Percentiles rank a stretch among this genome's conserved stretches.
Conservation (phyloP, 2,888 invertebrate species). For the Pollenia griseotomentosa region DNA sequence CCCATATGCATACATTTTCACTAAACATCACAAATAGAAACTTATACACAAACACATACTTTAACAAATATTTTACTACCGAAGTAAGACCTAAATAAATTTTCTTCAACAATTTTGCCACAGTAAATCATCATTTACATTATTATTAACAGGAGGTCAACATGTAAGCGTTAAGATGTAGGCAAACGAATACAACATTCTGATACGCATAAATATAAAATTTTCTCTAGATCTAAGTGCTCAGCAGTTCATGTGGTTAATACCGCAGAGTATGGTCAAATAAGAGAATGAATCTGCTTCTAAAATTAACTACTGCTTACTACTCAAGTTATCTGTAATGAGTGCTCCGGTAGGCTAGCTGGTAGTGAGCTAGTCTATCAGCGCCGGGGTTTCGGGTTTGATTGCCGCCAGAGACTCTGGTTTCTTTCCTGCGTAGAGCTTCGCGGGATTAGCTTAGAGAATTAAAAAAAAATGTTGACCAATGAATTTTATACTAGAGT, state of each 20-base stretch:
- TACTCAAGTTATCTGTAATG: too few relatives aligned
- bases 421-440: too few relatives aligned
- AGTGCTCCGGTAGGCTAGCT: too few relatives aligned
- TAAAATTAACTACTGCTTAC: too few relatives aligned
- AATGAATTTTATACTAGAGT: too few relatives aligned
- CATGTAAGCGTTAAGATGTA: conserved; percentile 51
- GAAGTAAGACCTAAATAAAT: conserved; percentile 61
- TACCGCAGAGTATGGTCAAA: too few relatives aligned
- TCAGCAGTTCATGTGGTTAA: background rate
- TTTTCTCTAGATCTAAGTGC: background rate
- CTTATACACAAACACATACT: background rate
- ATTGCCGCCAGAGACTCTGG: too few relatives aligned
- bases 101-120: conserved; percentile 68
- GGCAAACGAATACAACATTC: conserved; percentile 22
- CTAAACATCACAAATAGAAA: background rate
- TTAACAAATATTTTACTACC: background rate
- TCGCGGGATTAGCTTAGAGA: too few relatives aligned
- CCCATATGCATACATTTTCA: background rate
- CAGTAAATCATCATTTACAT: conserved; percentile 80
- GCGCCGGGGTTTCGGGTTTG: too few relatives aligned
- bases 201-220: background rate
- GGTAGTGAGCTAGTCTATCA: too few relatives aligned
- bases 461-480: too few relatives aligned
- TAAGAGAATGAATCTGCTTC: too few relatives aligned
- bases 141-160: conserved; percentile 75